Percentiles rank a stretch among this genome's conserved stretches.
Evolutionary conservation across 2,113 vertebrate species (phyloP).

Genomic region (Balaenoptera acutorostrata): DNA sequence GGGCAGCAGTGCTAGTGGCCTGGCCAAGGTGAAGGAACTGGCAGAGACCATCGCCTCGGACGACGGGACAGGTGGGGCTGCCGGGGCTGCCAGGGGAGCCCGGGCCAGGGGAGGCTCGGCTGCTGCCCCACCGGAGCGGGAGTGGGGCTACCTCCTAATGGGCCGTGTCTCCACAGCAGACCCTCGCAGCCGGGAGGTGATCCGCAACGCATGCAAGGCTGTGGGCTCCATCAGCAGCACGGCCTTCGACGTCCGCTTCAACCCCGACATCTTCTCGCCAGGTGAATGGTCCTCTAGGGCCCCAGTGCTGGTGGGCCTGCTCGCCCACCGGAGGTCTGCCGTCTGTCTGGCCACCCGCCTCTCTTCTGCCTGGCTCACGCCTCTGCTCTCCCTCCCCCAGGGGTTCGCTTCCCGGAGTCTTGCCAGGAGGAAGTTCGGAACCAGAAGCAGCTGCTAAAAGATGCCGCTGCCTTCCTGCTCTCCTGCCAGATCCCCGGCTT

Average conservation of each 20-base stretch:
- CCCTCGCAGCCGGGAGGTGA: slow-evolving; percentile 94
- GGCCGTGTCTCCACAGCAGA: slow-evolving; percentile 76
- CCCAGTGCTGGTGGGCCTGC: too few species aligned
- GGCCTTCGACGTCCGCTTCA: slow-evolving; percentile 97
- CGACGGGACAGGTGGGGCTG: slow-evolving; percentile 86
- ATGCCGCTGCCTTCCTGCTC: slow-evolving; percentile 92
- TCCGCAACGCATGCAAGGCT: slow-evolving; percentile 95
- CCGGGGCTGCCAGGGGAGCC: not conserved
- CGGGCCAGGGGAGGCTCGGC: not conserved
- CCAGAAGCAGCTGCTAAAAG: slow-evolving; percentile 97
- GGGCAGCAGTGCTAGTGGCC: slow-evolving; percentile 80
- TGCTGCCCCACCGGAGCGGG: not conserved
- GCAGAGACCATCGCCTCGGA: slow-evolving; percentile 93
- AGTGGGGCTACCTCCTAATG: not conserved
- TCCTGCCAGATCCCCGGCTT: slow-evolving; percentile 96
- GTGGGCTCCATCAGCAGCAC: slow-evolving; percentile 95
- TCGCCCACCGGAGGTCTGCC: not conserved
- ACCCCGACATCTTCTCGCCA: slow-evolving; percentile 98
- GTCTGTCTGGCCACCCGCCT: rapidly evolving
- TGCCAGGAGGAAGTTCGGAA: slow-evolving; percentile 91
- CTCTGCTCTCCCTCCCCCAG: slow-evolving; percentile 72
- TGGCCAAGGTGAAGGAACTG: slow-evolving; percentile 96
- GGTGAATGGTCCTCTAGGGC: slow-evolving; percentile 76
- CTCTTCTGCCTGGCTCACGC: not conserved
- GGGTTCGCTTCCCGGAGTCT: slow-evolving; percentile 93